Evolutionary conservation across 1,140 invertebrate genomes (phyloP), one percentile per base, ranked within the genome.

Genomic region (Anastrepha obliqua): DNA sequence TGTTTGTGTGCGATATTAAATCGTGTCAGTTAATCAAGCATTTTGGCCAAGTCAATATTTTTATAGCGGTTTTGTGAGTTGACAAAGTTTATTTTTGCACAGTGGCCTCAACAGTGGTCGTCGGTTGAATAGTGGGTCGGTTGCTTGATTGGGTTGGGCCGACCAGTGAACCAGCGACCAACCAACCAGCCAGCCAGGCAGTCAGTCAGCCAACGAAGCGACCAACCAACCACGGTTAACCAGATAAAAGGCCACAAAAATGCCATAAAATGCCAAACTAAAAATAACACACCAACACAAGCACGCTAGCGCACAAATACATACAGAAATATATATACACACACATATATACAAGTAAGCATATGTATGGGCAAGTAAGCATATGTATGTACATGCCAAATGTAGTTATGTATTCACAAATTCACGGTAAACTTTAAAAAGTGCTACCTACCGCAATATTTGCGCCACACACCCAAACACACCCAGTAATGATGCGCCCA

Each of bases 241-340:
- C 91, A 92, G 90, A 92, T 89, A 92, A 92, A 92, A 92, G 91
- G 91, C 91, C 91, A 92, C 91, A 92, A 92, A 92, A 92, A 92
- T 92, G 91, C 91, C 91, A 92, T 91, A 91, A 92, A 92, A 92
- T 92, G 90, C 91, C 91, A 91, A 92, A 92, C 91, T 91, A 92
- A 92, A 92, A 91, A 90, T 89, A 88, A 88, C 88, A 88, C 74
- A 81, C 15, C 47, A 81, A 81, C n/a, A 29, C 15, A 51, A n/a
- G 5, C 44, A 74, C 44, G 42, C 39, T 44, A 47, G 4, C 4
- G 13, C 11, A 39, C 29, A 15, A 17, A 29, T 29, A 29, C 29
- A 29, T 29, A 29, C 0, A 29, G 0, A 29, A 0, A 29, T 29
- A 29, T 29, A 29, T 0, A 29, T 8, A 62, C 13, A 62, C 1